Conservation (phyloP, 2,888 invertebrate species). For the Megaustenia siamemsis region DNA sequence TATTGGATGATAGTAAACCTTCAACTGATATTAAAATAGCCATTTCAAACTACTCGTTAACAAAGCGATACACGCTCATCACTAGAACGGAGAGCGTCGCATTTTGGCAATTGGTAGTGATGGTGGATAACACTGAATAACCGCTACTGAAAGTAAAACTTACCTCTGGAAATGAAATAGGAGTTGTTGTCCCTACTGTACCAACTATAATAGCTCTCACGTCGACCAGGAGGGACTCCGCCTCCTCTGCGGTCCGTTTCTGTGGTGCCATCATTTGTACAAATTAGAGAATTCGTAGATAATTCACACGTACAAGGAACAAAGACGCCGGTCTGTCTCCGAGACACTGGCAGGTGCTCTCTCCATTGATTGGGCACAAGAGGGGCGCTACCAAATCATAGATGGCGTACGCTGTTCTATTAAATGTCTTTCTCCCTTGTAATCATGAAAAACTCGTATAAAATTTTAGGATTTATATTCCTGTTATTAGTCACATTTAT, state of each 20-base stretch:
- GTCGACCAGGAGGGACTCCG: slow-evolving; percentile 71
- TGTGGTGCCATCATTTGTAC: slow-evolving; percentile 61
- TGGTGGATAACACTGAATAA: background rate
- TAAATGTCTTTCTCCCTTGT: background rate
- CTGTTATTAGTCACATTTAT: no score
- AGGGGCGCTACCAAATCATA: slow-evolving; percentile 54
- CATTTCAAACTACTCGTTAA: no score
- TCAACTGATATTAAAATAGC: no score
- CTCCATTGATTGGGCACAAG: slow-evolving; percentile 58
- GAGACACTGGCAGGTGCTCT: slow-evolving; percentile 57
- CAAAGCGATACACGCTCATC: no score
- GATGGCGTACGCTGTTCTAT: slow-evolving; percentile 42
- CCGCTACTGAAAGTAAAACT: slow-evolving; percentile 3
- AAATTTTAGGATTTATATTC: background rate
- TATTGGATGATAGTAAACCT: no score
- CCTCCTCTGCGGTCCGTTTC: slow-evolving; percentile 75
- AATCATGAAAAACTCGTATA: background rate
- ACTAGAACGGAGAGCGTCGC: no score
- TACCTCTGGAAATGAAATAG: slow-evolving; percentile 90
- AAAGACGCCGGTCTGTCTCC: slow-evolving; percentile 58
- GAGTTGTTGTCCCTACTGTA: slow-evolving; percentile 93
- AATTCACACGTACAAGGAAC: slow-evolving; percentile 52
- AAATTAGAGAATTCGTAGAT: slow-evolving; percentile 45
- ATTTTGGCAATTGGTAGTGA: background rate
- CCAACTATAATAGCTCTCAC: slow-evolving; percentile 84